These are phyloP conservation scores for Palythoa grandiflora DNA, from an alignment of 92 coral and sea anemone genomes.

Conservation along the genomic window DNA sequence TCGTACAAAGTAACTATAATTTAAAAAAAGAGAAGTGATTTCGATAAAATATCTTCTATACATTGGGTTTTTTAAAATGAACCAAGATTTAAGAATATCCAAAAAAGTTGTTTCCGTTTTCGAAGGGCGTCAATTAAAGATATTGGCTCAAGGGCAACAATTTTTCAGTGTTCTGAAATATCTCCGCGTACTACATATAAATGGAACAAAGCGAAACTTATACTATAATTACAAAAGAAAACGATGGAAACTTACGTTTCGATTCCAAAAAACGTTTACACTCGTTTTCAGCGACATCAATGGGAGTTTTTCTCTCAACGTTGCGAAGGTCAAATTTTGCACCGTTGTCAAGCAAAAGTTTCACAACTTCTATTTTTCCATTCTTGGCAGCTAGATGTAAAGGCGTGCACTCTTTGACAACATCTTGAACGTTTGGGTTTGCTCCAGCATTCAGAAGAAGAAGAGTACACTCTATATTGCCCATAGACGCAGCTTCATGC, in stretches of 20 bases:
- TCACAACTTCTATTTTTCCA: slow-evolving; percentile 67
- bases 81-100: no score
- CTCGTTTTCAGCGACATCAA: slow-evolving; percentile 70
- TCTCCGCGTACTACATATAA: no score
- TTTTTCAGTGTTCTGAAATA: no score
- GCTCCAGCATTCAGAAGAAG: slow-evolving; percentile 72
- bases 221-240: no score
- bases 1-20: no score
- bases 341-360: slow-evolving; percentile 65
- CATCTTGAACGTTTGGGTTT: slow-evolving; percentile 73
- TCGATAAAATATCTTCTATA: no score
- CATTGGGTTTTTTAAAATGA: no score
- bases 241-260: slow-evolving; percentile 65
- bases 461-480: slow-evolving; percentile 49
- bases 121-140: no score
- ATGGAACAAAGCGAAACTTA: no score
- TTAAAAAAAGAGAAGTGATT: no score
- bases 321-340: slow-evolving; percentile 71
- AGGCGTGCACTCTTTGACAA: slow-evolving; percentile 55
- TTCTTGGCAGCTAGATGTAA: slow-evolving; percentile 74
- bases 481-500: slow-evolving; percentile 75
- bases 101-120: no score
- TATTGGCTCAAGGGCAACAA: no score
- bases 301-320: slow-evolving; percentile 72
- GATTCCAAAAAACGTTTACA: slow-evolving; percentile 69